Evolutionary conservation across 2,113 vertebrate genomes (phyloP).

Genomic region (Mohoua ochrocephala): DNA sequence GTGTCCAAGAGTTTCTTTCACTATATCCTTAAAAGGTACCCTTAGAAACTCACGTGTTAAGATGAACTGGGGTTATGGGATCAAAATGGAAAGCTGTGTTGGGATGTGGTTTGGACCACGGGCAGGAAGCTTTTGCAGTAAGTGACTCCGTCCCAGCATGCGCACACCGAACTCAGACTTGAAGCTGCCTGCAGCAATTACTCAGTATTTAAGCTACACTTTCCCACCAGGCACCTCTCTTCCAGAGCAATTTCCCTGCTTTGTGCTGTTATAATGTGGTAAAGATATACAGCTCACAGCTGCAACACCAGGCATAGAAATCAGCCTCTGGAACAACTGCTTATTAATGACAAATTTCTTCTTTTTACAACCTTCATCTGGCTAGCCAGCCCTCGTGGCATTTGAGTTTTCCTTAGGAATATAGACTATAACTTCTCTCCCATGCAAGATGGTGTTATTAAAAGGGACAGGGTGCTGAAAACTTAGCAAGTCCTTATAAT

Average conservation of each 20-base stretch:
- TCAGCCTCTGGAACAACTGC: neutral
- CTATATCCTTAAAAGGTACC: neutral
- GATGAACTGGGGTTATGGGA: neutral
- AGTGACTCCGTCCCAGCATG: rapidly evolving
- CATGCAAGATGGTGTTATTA: neutral
- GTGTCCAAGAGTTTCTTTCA: neutral
- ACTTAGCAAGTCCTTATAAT: neutral
- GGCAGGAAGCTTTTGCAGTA: neutral
- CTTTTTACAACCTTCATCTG: neutral
- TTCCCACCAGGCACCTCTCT: neutral
- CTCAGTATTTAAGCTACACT: neutral
- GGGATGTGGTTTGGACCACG: neutral
- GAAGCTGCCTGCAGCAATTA: neutral
- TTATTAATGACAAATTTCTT: neutral
- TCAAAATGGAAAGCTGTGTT: neutral
- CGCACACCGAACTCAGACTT: neutral
- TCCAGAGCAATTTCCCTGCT: neutral
- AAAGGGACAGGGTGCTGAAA: neutral
- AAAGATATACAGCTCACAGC: neutral
- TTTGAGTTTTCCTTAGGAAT: neutral
- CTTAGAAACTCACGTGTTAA: neutral
- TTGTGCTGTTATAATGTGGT: rapidly evolving
- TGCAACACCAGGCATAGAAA: neutral
- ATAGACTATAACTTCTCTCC: neutral
- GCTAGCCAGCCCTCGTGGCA: neutral